These are phyloP conservation scores for Ephydatia muelleri DNA, from an alignment of 37 sponge, comb jelly and placozoan genomes.

Conservation along the genomic window DNA sequence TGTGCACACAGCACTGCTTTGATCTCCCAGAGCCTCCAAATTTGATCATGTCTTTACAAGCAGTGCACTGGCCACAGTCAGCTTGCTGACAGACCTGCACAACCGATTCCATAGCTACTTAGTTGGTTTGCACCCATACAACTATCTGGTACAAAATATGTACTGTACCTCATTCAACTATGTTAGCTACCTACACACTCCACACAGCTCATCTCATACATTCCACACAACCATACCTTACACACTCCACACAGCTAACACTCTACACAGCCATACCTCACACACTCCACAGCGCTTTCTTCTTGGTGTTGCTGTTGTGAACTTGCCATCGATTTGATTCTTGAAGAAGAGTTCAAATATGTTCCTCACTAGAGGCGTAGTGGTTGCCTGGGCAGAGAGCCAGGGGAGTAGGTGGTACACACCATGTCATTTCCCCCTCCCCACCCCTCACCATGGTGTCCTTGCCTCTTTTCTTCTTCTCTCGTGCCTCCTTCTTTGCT, in stretches of 20 bases:
- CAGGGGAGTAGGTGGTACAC: too few species aligned
- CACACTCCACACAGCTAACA: too few species aligned
- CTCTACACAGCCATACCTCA: constrained; percentile 60
- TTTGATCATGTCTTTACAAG: constrained; percentile 80
- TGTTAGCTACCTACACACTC: too few species aligned
- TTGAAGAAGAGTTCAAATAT: constrained; percentile 80
- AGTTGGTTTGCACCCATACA: too few species aligned
- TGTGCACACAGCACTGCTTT: constrained; percentile 76
- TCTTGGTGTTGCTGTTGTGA: constrained; percentile 29
- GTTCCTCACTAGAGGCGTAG: constrained; percentile 74
- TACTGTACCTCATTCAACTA: too few species aligned
- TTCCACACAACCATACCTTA: too few species aligned
- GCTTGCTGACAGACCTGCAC: constrained; percentile 57
- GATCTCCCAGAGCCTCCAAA: constrained; percentile 83
- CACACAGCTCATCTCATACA: too few species aligned
- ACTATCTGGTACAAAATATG: too few species aligned
- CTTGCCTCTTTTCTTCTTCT: too few species aligned
- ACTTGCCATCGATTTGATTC: constrained; percentile 73
- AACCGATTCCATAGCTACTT: background rate
- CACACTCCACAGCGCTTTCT: constrained; percentile 77
- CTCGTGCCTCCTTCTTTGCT: too few species aligned
- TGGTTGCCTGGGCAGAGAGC: constrained; percentile 64
- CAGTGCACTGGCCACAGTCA: constrained; percentile 79
- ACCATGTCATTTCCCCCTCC: too few species aligned
- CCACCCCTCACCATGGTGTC: too few species aligned